Conservation (phyloP, 2,797 vertebrate genomes). For the Luscinia luscinia region DNA sequence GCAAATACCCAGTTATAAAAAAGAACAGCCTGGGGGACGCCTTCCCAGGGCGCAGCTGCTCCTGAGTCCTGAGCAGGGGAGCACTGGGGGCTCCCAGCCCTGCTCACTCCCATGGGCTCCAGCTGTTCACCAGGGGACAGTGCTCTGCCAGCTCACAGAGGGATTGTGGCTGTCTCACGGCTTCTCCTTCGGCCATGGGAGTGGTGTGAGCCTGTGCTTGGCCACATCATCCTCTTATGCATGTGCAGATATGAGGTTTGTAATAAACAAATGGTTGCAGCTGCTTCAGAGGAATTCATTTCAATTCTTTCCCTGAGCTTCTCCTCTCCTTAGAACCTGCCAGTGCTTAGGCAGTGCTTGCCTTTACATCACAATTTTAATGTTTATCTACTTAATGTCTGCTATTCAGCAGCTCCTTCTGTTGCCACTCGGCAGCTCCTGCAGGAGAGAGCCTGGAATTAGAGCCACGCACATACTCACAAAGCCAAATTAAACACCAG, state of each 20-base stretch:
- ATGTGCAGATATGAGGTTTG: accelerated
- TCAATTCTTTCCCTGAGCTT: background rate
- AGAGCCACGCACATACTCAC: background rate
- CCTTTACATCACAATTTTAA: background rate
- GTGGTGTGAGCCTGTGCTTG: background rate
- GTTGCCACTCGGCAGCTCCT: background rate
- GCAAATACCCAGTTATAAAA: background rate
- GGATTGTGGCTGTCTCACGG: background rate
- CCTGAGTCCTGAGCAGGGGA: accelerated
- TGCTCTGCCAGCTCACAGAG: background rate
- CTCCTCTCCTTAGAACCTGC: background rate
- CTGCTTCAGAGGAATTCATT: background rate
- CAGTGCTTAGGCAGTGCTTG: background rate
- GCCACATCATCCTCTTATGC: background rate
- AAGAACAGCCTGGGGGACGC: background rate
- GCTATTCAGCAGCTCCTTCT: background rate
- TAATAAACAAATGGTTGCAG: background rate
- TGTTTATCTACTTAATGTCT: background rate
- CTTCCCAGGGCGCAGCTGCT: background rate
- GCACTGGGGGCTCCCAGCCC: background rate
- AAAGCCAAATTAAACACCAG: background rate
- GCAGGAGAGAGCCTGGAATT: background rate
- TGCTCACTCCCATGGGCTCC: accelerated
- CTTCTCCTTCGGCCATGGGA: background rate
- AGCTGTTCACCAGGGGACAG: background rate